phyloP scores from a whole-genome alignment of 2,113 vertebrate species.

The Proterorhinus semilunaris region DNA sequence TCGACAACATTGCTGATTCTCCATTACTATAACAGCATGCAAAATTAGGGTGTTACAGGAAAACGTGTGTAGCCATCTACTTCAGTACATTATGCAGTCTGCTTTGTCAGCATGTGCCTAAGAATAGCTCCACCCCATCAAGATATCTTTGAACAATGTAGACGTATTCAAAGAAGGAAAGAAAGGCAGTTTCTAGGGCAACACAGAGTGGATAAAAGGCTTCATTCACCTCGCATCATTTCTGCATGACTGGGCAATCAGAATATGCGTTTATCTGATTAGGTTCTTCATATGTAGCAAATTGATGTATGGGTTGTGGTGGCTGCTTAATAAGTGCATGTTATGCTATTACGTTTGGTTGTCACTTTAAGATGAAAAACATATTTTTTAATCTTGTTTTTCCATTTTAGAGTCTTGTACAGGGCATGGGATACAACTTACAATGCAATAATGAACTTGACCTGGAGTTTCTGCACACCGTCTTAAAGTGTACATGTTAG shows the following conservation, averaged over 20 bases:
- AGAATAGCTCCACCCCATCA: slow-evolving; percentile 53
- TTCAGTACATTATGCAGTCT: slow-evolving; percentile 54
- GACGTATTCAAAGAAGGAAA: slow-evolving; percentile 30
- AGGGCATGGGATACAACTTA: neutral
- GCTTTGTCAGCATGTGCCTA: slow-evolving; percentile 54
- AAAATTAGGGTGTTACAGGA: slow-evolving; percentile 44
- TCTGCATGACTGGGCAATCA: slow-evolving; percentile 12
- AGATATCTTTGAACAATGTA: slow-evolving; percentile 33
- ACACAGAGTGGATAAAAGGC: slow-evolving; percentile 22
- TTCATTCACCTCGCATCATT: slow-evolving; percentile 20
- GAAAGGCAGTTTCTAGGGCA: slow-evolving; percentile 43
- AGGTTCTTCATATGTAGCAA: no score
- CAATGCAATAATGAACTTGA: slow-evolving; percentile 20
- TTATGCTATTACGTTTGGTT: neutral
- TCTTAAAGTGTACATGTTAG: slow-evolving; percentile 35
- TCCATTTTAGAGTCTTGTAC: slow-evolving; percentile 13
- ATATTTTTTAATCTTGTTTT: slow-evolving; percentile 10
- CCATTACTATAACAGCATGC: slow-evolving; percentile 11
- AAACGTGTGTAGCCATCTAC: slow-evolving; percentile 45
- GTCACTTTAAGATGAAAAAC: neutral
- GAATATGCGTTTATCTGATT: neutral
- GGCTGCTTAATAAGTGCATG: neutral
- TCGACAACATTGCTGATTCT: neutral
- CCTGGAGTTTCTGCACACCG: slow-evolving; percentile 76
- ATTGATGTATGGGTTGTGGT: neutral